A percentile compares a stretch with the other conserved stretches of the same genome.
phyloP scores from a whole-genome alignment of 2,113 vertebrate species.

The Craseonycteris thonglongyai region DNA sequence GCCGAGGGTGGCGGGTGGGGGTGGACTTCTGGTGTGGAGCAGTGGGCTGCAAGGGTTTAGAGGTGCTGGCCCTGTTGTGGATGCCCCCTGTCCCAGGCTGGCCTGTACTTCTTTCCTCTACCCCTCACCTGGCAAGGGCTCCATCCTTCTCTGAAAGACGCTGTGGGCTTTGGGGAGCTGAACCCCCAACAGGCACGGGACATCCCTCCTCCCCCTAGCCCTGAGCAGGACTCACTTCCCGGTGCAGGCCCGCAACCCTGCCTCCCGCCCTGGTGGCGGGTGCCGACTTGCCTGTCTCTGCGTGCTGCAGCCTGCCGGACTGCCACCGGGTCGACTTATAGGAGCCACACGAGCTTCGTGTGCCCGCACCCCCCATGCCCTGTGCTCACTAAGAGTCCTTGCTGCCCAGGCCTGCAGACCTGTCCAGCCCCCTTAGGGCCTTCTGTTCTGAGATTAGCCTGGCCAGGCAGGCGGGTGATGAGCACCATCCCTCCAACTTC shows the following conservation, averaged over 20 bases:
- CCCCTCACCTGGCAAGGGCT: not conserved
- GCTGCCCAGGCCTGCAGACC: not conserved
- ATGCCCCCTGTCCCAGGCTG: not conserved
- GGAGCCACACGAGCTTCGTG: slow-evolving; percentile 5
- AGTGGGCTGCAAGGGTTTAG: not conserved
- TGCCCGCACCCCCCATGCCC: slow-evolving; percentile 32
- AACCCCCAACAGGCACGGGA: not conserved
- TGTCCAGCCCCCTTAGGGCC: not conserved
- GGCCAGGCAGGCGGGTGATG: not conserved
- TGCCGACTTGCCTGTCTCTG: slow-evolving; percentile 59
- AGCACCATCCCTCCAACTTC: not conserved
- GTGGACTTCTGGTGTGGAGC: not conserved
- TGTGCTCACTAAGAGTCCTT: not conserved
- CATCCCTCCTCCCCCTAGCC: not conserved
- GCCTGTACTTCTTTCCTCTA: not conserved
- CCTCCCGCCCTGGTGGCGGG: slow-evolving; percentile 56
- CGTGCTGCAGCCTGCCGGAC: slow-evolving; percentile 62
- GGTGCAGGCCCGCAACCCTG: slow-evolving; percentile 32
- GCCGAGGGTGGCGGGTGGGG: too few species aligned
- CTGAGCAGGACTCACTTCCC: slow-evolving; percentile 29
- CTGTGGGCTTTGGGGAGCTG: not conserved
- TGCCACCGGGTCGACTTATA: slow-evolving; percentile 38
- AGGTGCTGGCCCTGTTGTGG: not conserved
- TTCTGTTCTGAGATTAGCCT: not conserved
- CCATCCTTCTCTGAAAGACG: not conserved